phyloP scores from a whole-genome alignment of 2,113 vertebrate genomes.

The Phodopus roborovskii region DNA sequence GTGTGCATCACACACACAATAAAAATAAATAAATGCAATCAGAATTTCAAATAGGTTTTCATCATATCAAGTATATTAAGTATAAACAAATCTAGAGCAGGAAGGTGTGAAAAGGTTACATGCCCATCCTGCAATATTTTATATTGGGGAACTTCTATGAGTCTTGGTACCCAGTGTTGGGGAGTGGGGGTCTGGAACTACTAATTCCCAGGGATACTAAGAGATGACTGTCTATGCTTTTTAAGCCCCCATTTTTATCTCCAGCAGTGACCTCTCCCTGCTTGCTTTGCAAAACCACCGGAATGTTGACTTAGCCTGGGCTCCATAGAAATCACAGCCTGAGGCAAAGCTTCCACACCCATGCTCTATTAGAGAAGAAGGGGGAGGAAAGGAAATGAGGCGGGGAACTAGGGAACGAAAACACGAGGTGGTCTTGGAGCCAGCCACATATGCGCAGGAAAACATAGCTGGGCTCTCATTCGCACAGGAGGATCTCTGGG shows the following conservation, averaged over 20 bases:
- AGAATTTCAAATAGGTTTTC: not conserved
- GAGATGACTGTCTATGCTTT: not conserved
- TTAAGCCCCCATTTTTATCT: not conserved
- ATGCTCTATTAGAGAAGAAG: not conserved
- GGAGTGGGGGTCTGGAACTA: too few relatives aligned
- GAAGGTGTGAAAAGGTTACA: not conserved
- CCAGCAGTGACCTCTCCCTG: not conserved
- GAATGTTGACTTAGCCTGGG: slow-evolving; percentile 8
- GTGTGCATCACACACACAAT: not conserved
- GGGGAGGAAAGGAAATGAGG: not conserved
- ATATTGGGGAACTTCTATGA: not conserved
- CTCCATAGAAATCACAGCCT: not conserved
- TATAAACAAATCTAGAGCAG: not conserved
- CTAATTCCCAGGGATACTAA: not conserved
- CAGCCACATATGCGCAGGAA: not conserved
- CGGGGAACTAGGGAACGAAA: not conserved
- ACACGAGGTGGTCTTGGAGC: not conserved
- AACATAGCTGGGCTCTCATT: not conserved
- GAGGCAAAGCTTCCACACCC: not conserved
- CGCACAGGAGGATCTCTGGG: not conserved
- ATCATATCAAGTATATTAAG: not conserved
- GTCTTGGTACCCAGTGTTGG: not conserved
- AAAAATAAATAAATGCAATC: not conserved
- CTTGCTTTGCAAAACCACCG: not conserved
- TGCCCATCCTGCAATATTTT: not conserved